Evolutionary conservation across 2,888 invertebrate genomes (phyloP), one percentile per base, ranked within the genome.

Genomic region (Aphelenchoides bicaudatus): DNA sequence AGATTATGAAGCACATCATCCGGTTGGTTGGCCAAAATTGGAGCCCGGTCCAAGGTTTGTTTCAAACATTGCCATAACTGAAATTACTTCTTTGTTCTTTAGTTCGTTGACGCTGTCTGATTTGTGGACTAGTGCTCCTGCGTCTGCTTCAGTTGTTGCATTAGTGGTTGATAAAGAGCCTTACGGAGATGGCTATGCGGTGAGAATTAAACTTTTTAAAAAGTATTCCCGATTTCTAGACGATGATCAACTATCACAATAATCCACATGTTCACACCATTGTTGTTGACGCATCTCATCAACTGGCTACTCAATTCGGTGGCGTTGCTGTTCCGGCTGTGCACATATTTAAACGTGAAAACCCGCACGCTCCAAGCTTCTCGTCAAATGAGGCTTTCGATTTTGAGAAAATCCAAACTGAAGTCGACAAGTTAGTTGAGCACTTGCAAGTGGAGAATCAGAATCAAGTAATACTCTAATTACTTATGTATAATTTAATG

Each of bases 131-230:
- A 48, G 65, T 2, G 51, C 67, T 19, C 68, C 65, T 19, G 23
- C 49, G 19, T 50, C 37, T 4, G 61, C 67, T 0, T 50, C 61
- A 29, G 62, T 64, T 30, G 39, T 75, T 10, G 67, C 65, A 0
- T 23, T 75, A 23, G 57, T 71, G 13, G 60, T 64, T 23, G 71
- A 75, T 39, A 70, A 74, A 16, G 69, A 63, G 31, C 73, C 74
- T n/a, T 58, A 67, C n/a, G 60, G 63, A 0, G 65, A 66, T n/a
- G 73, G 68, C 2, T 74, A 65, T 68, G 64, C 75, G 13, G 72
- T 72, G 21, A 50, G 63, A 57, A 51, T 23, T 5, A 2, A 47
- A 1, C 8, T 6, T 56, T 28, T 56, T 47, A 29, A 23, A 2
- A 31, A 10, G 47, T 43, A 30, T 34, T 52, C 23, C n/a, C 49